Evolutionary conservation across 2,888 invertebrate species (phyloP), one percentile per base, ranked within the genome.

Genomic region (Nasonia oneida): DNA sequence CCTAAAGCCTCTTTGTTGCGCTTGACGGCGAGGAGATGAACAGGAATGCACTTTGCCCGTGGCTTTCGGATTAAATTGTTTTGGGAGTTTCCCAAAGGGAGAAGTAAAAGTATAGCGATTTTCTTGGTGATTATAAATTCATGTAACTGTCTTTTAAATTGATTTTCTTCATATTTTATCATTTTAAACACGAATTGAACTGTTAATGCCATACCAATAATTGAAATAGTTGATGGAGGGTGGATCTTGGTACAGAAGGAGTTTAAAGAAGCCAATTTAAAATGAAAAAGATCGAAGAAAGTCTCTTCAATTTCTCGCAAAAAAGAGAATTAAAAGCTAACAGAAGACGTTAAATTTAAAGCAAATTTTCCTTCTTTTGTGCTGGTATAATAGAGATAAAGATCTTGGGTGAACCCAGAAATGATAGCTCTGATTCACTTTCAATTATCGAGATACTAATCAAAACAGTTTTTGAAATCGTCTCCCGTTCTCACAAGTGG

Each of bases 391-490:
- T 75, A 64, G 70, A 15, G 53, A 84, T 84, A 75, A 81, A 74
- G 29, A 71, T 42, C 39, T 42, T 14, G 61, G 67, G 12, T 67
- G 75, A 71, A 18, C 29, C 29, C 39, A 78, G 61, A 18, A 61
- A 64, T 42, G 76, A 67, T 76, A 80, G 74, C 42, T 70, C 80
- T 74, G 77, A 81, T 86, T 86, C 84, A 79, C 78, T 81, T 78
- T 86, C 84, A 78, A 84, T 86, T 67, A 61, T 23, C 50, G 33
- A 73, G 77, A 83, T 86, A 73, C 64, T 53, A 77, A 86, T 86
- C 86, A 57, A 86, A 73, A 64, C 47, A 71, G 47, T 84, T 86
- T 61, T 84, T 80, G 81, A 83, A 83, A 86, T 73, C 76, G 50
- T 23, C n/a, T 18, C 4, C 39, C 33, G 4, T 12, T n/a, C 5